phyloP scores from a whole-genome alignment of 2,113 vertebrate genomes.

The Mellivora capensis region DNA sequence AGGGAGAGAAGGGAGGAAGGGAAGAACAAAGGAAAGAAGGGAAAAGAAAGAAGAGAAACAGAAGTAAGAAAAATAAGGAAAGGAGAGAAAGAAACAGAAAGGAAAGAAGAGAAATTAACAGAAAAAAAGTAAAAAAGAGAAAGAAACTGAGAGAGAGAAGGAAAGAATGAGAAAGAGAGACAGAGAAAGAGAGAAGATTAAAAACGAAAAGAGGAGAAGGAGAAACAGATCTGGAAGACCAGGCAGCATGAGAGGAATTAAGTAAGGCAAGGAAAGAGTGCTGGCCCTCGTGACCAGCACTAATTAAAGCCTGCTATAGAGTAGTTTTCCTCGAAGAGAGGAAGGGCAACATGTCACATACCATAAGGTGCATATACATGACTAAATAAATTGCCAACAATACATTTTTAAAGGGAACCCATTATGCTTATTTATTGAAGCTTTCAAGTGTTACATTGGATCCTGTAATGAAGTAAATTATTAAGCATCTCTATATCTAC shows the following conservation, averaged over 20 bases:
- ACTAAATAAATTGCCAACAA: conserved; percentile 77
- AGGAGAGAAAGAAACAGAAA: neutral
- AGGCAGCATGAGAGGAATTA: neutral
- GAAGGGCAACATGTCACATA: conserved; percentile 53
- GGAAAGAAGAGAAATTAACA: neutral
- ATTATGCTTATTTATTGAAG: conserved; percentile 74
- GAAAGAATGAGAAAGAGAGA: too few relatives aligned
- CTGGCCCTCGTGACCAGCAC: neutral
- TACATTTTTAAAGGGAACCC: conserved; percentile 74
- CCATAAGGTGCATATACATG: conserved; percentile 58
- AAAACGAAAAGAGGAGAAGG: neutral
- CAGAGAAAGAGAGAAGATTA: neutral
- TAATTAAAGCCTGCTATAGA: conserved; percentile 23
- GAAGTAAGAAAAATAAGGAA: neutral
- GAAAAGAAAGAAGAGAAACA: neutral
- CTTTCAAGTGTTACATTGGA: conserved; percentile 64
- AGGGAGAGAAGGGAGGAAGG: too few relatives aligned
- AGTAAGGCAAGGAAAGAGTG: neutral
- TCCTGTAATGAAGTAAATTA: conserved; percentile 71
- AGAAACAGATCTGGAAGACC: neutral
- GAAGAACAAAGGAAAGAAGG: neutral
- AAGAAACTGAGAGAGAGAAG: neutral
- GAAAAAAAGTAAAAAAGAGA: neutral
- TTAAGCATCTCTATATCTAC: conserved; percentile 66
- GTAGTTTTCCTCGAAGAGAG: conserved; percentile 60